phyloP scores from a whole-genome alignment of 2,113 vertebrate genomes.

The Podarcis muralis region DNA sequence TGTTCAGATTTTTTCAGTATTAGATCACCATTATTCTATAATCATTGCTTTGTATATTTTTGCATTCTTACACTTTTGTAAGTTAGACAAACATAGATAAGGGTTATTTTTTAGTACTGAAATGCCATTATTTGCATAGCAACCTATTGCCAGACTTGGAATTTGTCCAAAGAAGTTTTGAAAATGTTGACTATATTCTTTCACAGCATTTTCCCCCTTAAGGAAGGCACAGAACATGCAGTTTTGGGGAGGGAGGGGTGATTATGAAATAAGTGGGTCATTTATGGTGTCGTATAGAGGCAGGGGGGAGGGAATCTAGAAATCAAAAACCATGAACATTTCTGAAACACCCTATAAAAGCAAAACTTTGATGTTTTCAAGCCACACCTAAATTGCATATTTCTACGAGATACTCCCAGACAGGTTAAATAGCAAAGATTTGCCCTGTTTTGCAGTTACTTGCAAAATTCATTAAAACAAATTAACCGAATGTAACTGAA shows the following conservation, averaged over 20 bases:
- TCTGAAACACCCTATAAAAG: background rate
- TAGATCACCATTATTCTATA: background rate
- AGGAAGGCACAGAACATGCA: background rate
- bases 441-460: background rate
- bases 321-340: background rate
- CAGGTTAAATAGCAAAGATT: background rate
- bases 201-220: rapidly evolving
- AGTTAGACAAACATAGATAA: background rate
- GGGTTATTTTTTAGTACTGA: constrained; percentile 2
- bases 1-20: background rate
- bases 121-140: background rate
- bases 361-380: background rate
- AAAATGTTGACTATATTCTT: constrained; percentile 8
- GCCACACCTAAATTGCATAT: background rate
- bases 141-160: constrained; percentile 14
- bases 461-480: background rate
- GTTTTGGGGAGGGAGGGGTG: background rate
- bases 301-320: background rate
- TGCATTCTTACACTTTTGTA: background rate
- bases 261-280: background rate
- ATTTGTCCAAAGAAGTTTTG: constrained; percentile 19
- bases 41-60: background rate
- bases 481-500: background rate
- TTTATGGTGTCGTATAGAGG: background rate
- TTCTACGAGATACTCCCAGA: background rate